These are phyloP conservation scores for Odontamblyopus rebecca DNA, from an alignment of 2,797 vertebrate species.

Conservation along the genomic window DNA sequence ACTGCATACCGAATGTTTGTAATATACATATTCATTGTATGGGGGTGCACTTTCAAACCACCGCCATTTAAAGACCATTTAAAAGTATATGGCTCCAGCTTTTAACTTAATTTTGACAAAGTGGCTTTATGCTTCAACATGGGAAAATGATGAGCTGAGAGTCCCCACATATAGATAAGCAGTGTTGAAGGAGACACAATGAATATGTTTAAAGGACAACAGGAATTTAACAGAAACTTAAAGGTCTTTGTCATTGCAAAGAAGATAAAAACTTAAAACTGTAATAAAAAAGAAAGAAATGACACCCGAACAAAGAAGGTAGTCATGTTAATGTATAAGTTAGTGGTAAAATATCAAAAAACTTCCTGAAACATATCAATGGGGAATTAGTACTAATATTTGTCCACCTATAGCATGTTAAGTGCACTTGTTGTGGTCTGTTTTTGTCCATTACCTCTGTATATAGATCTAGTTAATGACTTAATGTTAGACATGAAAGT, in stretches of 20 bases:
- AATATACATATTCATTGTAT: slow-evolving; percentile 47
- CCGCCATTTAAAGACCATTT: slow-evolving; percentile 42
- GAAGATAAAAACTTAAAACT: not conserved
- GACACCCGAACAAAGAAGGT: not conserved
- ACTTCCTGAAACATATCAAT: not conserved
- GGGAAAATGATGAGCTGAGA: slow-evolving; percentile 21
- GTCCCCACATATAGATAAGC: slow-evolving; percentile 25
- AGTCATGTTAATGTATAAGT: not conserved
- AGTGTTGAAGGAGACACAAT: slow-evolving; percentile 30
- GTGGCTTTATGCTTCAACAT: slow-evolving; percentile 24
- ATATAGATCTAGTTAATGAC: slow-evolving; percentile 28
- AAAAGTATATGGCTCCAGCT: slow-evolving; percentile 34
- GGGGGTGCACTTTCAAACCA: slow-evolving; percentile 38
- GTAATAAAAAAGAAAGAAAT: not conserved
- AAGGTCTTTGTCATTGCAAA: not conserved
- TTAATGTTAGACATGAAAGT: slow-evolving; percentile 26
- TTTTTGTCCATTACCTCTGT: slow-evolving; percentile 17
- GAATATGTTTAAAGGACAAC: slow-evolving; percentile 28
- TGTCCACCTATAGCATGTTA: not conserved
- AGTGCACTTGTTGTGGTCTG: slow-evolving; percentile 8
- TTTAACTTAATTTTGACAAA: slow-evolving; percentile 34
- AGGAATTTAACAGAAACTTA: not conserved
- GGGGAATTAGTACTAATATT: not conserved
- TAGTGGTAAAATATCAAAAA: not conserved
- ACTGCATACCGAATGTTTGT: slow-evolving; percentile 69